Base-by-base conservation (phyloP, 1,140 invertebrate species). In the Tetramorium alpestre region DNA sequence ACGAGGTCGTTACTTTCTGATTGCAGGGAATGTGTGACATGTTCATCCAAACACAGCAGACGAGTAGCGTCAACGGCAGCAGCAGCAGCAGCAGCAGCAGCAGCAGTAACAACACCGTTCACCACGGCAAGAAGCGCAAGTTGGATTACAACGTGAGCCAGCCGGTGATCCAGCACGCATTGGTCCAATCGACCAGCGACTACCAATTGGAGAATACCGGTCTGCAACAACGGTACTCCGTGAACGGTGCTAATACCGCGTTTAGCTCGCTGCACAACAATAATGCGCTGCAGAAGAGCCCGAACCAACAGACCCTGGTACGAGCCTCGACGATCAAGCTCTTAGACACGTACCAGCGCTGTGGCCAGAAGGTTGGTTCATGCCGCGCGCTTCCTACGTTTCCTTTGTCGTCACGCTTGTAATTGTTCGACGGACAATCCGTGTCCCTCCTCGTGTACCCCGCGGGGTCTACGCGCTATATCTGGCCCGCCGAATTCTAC, bases 311-410 rank as follows among this genome's bases (percentile, higher is more conserved):
- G 92, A 96, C 96, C 92, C 96, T 96, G 94, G 96, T 97, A 90
- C 96, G 97, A 91, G 96, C 97, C 89, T 97, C 97, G 81, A 97
- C 97, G 88, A 97, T 97, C 93, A 97, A 97, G 95, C 95, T 97
- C 89, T 94, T 97, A 96, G 97, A 97, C 93, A 96, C 96, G 87
- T 97, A 97, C 93, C 96, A 97, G 90, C 96, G 97, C 93, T 97
- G 96, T 94, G 96, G 97, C 93, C 96, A 97, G 93, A 96, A 97
- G 96, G 96, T 97, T 95, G 72, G 91, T 69, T 67, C 3, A 22
- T 91, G 51, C 58, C 76, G 33, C 33, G n/a, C 38, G 25, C 54
- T 86, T 75, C 65, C 84, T 81, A 22, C 51, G 41, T 76, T 81
- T 16, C 22, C 18, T 41, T 77, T 44, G n/a, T 81, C 38, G 38